These are phyloP conservation scores for Agrotis clavis DNA, from an alignment of 2,888 invertebrate species.

Conservation along the genomic window DNA sequence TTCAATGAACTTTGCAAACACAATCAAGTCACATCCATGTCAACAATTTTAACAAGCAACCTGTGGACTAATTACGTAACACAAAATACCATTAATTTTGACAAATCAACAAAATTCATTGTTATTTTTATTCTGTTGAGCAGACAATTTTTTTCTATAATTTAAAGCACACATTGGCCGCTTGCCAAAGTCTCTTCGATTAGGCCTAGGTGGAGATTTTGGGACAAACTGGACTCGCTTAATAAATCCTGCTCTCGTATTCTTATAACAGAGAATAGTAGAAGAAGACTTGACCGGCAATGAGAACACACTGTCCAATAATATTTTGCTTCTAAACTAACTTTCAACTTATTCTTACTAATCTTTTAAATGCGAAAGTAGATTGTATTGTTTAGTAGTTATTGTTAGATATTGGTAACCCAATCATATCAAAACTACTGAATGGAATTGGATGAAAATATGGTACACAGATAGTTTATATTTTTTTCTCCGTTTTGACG, in stretches of 20 bases:
- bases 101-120: neutral
- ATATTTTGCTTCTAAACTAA: no score
- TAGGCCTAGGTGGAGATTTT: neutral
- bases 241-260: neutral
- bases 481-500: no score
- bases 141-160: neutral
- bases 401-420: no score
- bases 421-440: no score
- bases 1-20: neutral
- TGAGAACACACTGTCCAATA: neutral
- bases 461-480: no score
- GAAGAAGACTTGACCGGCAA: neutral
- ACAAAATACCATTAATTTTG: neutral
- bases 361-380: no score
- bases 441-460: no score
- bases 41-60: constrained; percentile 27
- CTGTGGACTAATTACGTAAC: neutral
- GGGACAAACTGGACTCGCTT: neutral
- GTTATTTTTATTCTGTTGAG: neutral
- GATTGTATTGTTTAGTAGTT: no score
- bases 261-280: neutral
- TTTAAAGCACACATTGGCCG: neutral
- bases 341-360: no score
- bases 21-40: constrained; percentile 18
- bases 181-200: neutral